Evolutionary conservation across 2,888 invertebrate species (phyloP), one percentile per base, ranked within the genome.

Genomic region (Cosmia trapezina): DNA sequence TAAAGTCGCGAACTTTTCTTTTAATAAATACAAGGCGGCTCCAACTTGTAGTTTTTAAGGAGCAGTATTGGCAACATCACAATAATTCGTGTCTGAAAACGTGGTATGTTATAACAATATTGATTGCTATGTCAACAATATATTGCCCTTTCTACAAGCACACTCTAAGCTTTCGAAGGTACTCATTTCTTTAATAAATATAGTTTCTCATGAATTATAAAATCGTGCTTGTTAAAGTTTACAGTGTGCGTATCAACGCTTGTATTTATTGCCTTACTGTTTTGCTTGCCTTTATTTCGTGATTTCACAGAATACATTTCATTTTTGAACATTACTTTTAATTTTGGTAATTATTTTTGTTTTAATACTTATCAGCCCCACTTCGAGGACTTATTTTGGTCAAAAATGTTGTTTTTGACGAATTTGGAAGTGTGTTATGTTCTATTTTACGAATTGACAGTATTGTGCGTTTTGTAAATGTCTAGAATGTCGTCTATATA

Each of bases 261-360:
- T 86, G 19, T 74, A 63, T 22, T 70, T 65, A 77, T 76, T 76
- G 66, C 78, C n/a, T 81, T 60, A 77, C 65, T 78, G 73, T 73
- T 82, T 71, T 78, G 89, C 86, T 88, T 90, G 89, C 87, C 76
- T 86, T 83, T 66, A 78, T 83, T 47, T 70, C 47, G 82, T 80
- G 33, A 69, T 77, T 54, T 54, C 80, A 80, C 41, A 75, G 76
- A 28, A 28, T 64, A 70, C 85, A 81, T 81, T 83, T 76, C 73
- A 76, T 75, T 80, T 70, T 69, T 57, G 14, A 66, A 73, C 73
- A 78, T 73, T 33, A 71, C 0, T 33, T 51, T 37, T 62, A 2
- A 22, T 56, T 17, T 53, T 53, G 22, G 5, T 53, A 65, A 33
- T 51, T 37, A 47, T 41, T 49, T 51, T 19, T 45, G n/a, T 62